Evolutionary conservation across 2,113 vertebrate genomes (phyloP).

Genomic region (Lasiurus borealis): DNA sequence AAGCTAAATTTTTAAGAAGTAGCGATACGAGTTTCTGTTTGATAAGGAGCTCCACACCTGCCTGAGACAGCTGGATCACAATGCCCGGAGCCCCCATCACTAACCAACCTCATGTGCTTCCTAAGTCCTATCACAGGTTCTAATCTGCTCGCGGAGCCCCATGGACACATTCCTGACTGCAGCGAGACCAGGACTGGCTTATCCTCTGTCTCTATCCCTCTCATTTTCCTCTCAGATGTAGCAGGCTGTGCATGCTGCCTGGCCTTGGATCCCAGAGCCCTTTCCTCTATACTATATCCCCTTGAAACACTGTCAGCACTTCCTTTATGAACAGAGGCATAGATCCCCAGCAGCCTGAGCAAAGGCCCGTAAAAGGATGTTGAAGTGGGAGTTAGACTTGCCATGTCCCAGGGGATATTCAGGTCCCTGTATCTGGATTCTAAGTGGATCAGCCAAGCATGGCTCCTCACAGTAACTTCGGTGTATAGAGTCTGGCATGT

Average conservation of each 20-base stretch:
- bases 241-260: not conserved
- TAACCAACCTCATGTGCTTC: not conserved
- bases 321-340: not conserved
- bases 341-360: not conserved
- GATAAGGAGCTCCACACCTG: not conserved
- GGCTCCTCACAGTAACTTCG: not conserved
- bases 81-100: not conserved
- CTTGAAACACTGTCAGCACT: not conserved
- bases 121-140: not conserved
- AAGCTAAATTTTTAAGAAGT: not conserved
- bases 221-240: not conserved
- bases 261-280: not conserved
- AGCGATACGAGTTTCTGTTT: not conserved
- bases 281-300: not conserved
- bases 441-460: not conserved
- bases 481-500: not conserved
- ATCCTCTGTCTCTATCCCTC: not conserved
- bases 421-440: not conserved
- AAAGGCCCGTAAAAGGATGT: not conserved
- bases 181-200: no score
- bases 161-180: not conserved
- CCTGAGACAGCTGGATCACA: not conserved
- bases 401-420: not conserved
- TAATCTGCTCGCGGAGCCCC: not conserved
- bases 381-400: not conserved